These are phyloP conservation scores for Erythrolamprus reginae DNA, from an alignment of 2,113 vertebrate species.

Conservation along the genomic window DNA sequence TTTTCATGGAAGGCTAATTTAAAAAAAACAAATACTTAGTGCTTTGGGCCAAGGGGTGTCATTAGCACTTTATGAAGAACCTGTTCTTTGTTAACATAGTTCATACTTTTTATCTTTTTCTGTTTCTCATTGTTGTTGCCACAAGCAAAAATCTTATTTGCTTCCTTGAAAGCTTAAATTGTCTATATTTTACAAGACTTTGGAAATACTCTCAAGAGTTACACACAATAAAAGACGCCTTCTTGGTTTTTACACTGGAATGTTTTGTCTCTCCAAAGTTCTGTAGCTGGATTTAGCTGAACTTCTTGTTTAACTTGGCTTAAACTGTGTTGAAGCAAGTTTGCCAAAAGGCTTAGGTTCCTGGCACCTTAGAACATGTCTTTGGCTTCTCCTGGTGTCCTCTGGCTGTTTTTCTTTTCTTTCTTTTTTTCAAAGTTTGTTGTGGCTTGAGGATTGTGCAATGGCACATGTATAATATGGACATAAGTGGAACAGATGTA, in stretches of 20 bases:
- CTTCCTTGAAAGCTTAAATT: background rate
- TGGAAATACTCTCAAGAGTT: constrained; percentile 24
- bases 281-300: constrained; percentile 24
- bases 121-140: background rate
- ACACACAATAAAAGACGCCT: constrained; percentile 19
- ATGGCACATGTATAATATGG: background rate
- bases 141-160: constrained; percentile 8
- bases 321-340: constrained; percentile 20
- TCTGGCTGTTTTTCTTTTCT: background rate
- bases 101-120: background rate
- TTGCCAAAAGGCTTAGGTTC: constrained; percentile 34
- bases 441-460: constrained; percentile 16
- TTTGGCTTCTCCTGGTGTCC: background rate
- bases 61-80: background rate
- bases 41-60: background rate
- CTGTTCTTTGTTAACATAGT: background rate
- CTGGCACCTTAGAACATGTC: constrained; percentile 22
- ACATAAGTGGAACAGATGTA: constrained; percentile 1
- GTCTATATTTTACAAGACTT: constrained; percentile 10
- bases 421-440: background rate
- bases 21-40: background rate
- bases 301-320: constrained; percentile 46
- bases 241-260: constrained; percentile 26
- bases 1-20: background rate
- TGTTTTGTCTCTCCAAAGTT: constrained; percentile 24